A percentile compares a stretch with the other conserved stretches of the same genome.
These are phyloP conservation scores for Cyrtonyx montezumae DNA, from an alignment of 2,113 vertebrate genomes.

Conservation along the genomic window DNA sequence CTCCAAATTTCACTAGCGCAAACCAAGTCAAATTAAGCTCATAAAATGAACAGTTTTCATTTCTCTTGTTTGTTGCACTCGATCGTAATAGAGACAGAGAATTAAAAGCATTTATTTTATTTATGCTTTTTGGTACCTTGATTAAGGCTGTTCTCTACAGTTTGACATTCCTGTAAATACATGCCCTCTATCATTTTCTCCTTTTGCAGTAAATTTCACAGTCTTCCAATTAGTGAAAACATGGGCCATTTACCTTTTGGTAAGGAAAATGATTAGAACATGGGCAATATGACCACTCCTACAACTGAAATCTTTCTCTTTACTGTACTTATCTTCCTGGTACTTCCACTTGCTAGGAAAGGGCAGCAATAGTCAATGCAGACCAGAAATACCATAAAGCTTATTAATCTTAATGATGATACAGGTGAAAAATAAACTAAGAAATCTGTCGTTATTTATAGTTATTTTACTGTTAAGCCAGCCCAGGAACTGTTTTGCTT, in stretches of 20 bases:
- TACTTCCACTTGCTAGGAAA: neutral
- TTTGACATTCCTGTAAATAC: neutral
- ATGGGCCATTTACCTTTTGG: neutral
- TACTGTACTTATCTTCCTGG: neutral
- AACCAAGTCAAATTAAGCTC: neutral
- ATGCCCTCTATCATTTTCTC: neutral
- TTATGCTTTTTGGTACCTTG: neutral
- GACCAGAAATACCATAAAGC: neutral
- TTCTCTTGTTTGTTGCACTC: neutral
- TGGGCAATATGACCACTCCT: neutral
- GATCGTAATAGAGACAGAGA: neutral
- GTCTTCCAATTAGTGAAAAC: neutral
- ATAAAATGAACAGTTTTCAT: neutral
- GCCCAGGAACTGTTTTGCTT: neutral
- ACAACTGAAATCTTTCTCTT: neutral
- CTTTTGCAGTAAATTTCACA: neutral
- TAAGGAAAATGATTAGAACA: neutral
- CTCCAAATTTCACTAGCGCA: neutral
- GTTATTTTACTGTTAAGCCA: neutral
- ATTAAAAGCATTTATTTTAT: conserved; percentile 2
- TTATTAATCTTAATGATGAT: neutral
- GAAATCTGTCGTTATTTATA: neutral
- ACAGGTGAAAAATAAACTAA: neutral
- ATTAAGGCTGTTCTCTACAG: neutral
- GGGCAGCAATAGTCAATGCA: neutral